Base-by-base conservation (phyloP, 2,797 vertebrate species). In the Ateles fusciceps region DNA sequence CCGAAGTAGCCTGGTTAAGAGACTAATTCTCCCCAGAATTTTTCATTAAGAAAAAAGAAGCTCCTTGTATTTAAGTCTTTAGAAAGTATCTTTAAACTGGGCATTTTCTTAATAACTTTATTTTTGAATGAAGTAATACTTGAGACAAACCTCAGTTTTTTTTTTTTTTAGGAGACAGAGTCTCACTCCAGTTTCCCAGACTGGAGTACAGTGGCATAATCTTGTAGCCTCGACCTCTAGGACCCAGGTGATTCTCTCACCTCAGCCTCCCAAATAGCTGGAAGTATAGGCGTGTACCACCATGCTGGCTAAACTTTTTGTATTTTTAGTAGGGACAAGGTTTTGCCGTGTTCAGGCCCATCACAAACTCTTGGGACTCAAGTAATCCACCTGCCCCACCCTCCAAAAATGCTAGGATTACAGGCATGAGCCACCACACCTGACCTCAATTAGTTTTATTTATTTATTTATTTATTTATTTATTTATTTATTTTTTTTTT, bases 1-100 rank as follows among this genome's bases (percentile, higher is more conserved):
- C 30, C 36, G 52, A 89, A n/a, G 55, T 75, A 64, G 10, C 42
- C 26, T 61, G n/a, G 4, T 42, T 48, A 64, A 71, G 42, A 80
- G 46, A 84, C 30, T 59, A 33, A 83, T 72, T 94, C 44, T 21
- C 3, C 72, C 44, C 33, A 91, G 71, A 71, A 48, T 91, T 86
- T 68, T 72, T 91, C 59, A 72, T 88, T 84, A 46, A 36, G n/a
- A 71, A 87, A 87, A 91, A 96, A 86, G 64, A 93, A 93, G 28
- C 24, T 86, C 33, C 68, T 94, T 89, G 76, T 28, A 81, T 79
- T 88, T 52, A 91, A 30, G 61, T 48, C 30, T 96, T 28, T 28
- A 86, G 33, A 71, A 86, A 94, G 24, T 76, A 2, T 89, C 61
- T 61, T 95, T 89, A 76, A 89, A 85, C 22, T 85, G 85, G 28